These are phyloP conservation scores for Pycnonotus jocosus DNA, from an alignment of 2,113 vertebrate genomes.

Conservation along the genomic window DNA sequence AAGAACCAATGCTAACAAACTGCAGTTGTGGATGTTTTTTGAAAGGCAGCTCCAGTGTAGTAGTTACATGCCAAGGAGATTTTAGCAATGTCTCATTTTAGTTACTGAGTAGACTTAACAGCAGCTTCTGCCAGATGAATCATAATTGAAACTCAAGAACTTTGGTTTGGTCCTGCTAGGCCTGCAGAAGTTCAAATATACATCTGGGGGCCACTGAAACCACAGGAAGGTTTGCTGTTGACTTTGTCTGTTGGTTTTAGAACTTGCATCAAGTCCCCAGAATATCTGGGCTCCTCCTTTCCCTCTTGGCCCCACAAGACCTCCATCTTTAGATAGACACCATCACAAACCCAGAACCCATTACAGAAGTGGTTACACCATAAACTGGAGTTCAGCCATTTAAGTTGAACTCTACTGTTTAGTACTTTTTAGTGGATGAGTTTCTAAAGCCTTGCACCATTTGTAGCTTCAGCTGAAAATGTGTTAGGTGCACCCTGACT, in stretches of 20 bases:
- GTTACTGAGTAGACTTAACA: not conserved
- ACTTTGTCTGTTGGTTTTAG: not conserved
- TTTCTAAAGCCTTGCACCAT: not conserved
- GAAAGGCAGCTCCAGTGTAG: not conserved
- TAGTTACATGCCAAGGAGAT: not conserved
- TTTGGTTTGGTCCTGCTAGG: not conserved
- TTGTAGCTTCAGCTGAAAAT: not conserved
- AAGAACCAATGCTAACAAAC: not conserved
- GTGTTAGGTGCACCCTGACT: not conserved
- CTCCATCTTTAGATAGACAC: not conserved
- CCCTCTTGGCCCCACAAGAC: not conserved
- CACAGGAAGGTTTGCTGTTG: not conserved
- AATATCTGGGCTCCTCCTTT: not conserved
- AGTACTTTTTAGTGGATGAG: not conserved
- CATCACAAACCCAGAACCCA: not conserved
- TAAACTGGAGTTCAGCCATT: not conserved
- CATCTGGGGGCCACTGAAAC: not conserved
- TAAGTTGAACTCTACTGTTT: not conserved
- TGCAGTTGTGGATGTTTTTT: not conserved
- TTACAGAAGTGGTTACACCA: not conserved
- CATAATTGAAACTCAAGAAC: not conserved
- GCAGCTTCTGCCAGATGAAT: not conserved
- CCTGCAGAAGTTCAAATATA: not conserved
- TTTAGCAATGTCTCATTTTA: conserved; percentile 10
- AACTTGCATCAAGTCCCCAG: not conserved